Conservation (phyloP, 2,888 invertebrate species). For the Dasysyrphus albostriatus region DNA sequence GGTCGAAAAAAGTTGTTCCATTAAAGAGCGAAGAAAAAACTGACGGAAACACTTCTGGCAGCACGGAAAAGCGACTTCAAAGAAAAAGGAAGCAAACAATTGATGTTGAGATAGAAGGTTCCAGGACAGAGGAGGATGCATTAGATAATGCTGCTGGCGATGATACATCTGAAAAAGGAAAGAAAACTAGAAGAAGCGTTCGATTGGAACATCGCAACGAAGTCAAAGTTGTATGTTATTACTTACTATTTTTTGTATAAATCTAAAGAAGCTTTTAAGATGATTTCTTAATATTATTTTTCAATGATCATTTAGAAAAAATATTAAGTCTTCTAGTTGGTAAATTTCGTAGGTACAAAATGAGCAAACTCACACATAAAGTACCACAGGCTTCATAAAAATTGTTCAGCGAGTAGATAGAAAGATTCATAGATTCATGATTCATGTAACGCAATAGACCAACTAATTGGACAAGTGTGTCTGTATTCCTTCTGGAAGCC, state of each 20-base stretch:
- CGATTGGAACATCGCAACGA: constrained; percentile 81
- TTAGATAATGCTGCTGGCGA: constrained; percentile 52
- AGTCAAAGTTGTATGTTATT: constrained; percentile 77
- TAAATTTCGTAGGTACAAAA: no score
- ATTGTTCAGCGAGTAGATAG: no score
- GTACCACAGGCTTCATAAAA: no score
- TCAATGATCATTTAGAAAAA: no score
- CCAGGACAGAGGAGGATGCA: constrained; percentile 78
- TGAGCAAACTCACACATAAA: no score
- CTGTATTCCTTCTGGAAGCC: no score
- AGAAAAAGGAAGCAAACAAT: constrained; percentile 73
- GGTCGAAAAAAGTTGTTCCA: constrained; percentile 77
- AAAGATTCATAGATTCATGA: no score
- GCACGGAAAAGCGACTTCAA: constrained; percentile 49
- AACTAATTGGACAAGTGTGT: no score
- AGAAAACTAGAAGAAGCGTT: constrained; percentile 81
- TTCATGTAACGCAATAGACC: no score
- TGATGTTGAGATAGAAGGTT: constrained; percentile 43
- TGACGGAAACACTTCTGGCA: constrained; percentile 20
- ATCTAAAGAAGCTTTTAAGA: no score
- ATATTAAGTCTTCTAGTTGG: no score
- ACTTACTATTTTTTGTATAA: background rate
- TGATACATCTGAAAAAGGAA: constrained; percentile 77
- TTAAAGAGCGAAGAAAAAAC: constrained; percentile 52
- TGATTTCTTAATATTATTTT: no score